phyloP scores from a whole-genome alignment of 2,113 vertebrate species.

The Terrapene triunguis region DNA sequence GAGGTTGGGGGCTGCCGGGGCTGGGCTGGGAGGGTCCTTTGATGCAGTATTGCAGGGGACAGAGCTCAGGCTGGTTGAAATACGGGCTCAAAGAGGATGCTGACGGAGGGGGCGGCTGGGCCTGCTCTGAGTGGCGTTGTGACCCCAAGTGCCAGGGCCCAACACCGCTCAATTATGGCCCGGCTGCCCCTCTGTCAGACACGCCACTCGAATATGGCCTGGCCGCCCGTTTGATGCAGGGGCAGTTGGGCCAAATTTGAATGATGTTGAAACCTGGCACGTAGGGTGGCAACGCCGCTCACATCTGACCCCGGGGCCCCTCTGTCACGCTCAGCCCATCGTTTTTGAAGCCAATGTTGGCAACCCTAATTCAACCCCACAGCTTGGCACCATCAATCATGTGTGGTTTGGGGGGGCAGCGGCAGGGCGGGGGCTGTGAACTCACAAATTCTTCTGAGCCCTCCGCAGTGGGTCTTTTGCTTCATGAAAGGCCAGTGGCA shows the following conservation, averaged over 20 bases:
- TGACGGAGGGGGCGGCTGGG: too few relatives aligned
- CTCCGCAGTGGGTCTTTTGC: neutral
- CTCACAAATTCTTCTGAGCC: neutral
- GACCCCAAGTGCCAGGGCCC: too few relatives aligned
- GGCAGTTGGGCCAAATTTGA: neutral
- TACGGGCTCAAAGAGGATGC: neutral
- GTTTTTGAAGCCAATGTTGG: neutral
- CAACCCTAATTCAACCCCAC: too few relatives aligned
- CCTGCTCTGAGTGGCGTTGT: too few relatives aligned
- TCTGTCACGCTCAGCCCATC: neutral
- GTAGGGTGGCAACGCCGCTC: neutral
- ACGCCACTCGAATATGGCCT: neutral
- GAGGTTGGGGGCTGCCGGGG: too few relatives aligned
- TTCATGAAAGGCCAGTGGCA: neutral
- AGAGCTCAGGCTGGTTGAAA: neutral
- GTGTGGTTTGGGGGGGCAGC: too few relatives aligned
- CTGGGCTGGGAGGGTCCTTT: too few relatives aligned
- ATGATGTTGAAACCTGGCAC: neutral
- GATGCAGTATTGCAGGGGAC: too few relatives aligned
- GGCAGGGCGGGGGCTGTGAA: rapidly evolving
- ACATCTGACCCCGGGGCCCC: neutral
- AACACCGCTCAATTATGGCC: too few relatives aligned
- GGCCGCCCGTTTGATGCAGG: neutral
- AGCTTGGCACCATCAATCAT: too few relatives aligned
- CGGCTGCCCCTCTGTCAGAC: too few relatives aligned